Conservation (phyloP, 1,140 invertebrate species). For the Brachionus calyciflorus region DNA sequence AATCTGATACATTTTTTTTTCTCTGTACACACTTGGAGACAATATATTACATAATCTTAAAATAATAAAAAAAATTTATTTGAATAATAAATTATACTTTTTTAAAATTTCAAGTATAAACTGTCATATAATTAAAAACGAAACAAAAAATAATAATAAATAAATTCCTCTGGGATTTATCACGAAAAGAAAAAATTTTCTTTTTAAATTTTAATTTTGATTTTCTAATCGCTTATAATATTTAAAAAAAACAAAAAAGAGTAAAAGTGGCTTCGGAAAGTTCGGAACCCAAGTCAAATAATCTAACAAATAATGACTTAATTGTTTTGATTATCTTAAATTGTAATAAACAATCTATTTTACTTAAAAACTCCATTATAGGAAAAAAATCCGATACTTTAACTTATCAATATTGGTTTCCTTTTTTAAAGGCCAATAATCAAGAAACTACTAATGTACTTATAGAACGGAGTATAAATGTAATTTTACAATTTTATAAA, state of each 20-base stretch:
- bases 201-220: neutral
- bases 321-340: conserved; percentile 36
- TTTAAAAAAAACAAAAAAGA: no score
- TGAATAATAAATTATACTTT: no score
- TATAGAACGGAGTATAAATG: neutral
- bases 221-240: no score
- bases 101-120: no score
- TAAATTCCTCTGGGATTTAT: no score
- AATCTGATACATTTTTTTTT: no score
- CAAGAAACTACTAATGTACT: neutral
- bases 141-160: no score
- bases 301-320: neutral
- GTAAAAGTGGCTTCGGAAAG: conserved; percentile 26
- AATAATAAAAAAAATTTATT: no score
- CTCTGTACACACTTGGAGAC: no score
- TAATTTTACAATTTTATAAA: neutral
- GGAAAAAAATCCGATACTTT: neutral
- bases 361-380: neutral
- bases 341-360: neutral
- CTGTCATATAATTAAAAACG: no score
- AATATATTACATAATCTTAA: no score
- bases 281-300: neutral
- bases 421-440: neutral
- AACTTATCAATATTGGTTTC: conserved; percentile 21
- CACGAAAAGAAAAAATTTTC: neutral